phyloP scores from a whole-genome alignment of 2,113 vertebrate species.

The Myrmophylax atrothorax region DNA sequence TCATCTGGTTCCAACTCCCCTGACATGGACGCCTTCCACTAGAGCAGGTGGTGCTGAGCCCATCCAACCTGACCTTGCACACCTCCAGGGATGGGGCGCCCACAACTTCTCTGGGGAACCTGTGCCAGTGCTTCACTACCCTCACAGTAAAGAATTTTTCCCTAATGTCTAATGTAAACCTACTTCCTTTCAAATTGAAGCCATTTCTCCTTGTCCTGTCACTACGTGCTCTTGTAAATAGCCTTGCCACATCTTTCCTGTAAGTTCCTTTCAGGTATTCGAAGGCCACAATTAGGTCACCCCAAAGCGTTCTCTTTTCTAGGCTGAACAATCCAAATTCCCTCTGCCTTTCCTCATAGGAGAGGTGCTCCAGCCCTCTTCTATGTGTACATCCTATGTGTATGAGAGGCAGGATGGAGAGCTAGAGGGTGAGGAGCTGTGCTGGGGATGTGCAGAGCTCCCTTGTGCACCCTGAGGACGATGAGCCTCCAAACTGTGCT shows the following conservation, averaged over 20 bases:
- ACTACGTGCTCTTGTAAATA: background rate
- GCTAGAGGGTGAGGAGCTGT: background rate
- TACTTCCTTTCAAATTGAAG: background rate
- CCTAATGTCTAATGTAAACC: background rate
- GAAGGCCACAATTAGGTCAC: background rate
- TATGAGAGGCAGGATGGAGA: background rate
- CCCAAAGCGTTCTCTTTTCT: background rate
- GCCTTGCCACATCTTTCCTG: background rate
- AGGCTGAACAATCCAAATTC: background rate
- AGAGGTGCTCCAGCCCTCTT: background rate
- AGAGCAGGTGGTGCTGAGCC: background rate
- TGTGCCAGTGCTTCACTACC: background rate
- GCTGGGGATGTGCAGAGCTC: background rate
- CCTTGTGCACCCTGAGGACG: fast-evolving
- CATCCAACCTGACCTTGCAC: background rate
- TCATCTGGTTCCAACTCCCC: too few relatives aligned
- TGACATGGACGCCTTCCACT: background rate
- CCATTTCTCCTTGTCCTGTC: background rate
- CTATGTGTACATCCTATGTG: background rate
- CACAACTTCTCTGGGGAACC: background rate
- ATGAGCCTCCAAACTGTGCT: fast-evolving
- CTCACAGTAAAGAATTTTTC: background rate
- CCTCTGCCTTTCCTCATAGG: background rate
- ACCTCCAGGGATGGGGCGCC: background rate
- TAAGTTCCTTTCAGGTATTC: background rate